Evolutionary conservation across 2,797 vertebrate species (phyloP).

Genomic region (Taenioides sp.): DNA sequence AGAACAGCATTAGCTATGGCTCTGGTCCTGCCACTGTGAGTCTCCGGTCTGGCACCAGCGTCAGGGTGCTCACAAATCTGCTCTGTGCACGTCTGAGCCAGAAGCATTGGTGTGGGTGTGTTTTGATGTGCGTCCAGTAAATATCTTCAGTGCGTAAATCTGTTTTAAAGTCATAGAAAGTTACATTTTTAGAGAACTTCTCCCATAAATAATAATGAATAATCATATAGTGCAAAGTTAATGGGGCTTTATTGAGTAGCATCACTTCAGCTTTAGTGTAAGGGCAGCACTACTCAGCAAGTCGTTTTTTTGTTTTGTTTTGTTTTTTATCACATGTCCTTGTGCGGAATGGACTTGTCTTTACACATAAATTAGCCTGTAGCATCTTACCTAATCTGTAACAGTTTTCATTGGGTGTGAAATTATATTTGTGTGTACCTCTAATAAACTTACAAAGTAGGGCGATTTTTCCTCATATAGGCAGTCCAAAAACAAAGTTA

Average conservation of each 20-base stretch:
- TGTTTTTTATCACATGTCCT: not conserved
- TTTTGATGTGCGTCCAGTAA: slow-evolving; percentile 18
- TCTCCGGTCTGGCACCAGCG: slow-evolving; percentile 16
- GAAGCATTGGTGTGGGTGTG: slow-evolving; percentile 21
- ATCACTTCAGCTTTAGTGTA: not conserved
- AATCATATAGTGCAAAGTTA: not conserved
- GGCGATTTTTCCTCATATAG: too few relatives aligned
- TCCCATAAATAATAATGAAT: slow-evolving; percentile 2
- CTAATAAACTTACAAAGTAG: too few relatives aligned
- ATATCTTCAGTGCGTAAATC: slow-evolving; percentile 9
- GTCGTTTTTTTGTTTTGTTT: too few relatives aligned
- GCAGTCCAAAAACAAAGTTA: too few relatives aligned
- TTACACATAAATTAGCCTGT: not conserved
- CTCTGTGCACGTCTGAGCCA: slow-evolving; percentile 21
- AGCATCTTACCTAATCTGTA: not conserved
- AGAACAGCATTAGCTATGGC: slow-evolving; percentile 39
- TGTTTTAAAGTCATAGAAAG: slow-evolving; percentile 9
- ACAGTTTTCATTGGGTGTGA: too few relatives aligned
- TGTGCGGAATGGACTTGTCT: not conserved
- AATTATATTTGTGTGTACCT: too few relatives aligned
- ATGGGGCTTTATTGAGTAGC: slow-evolving; percentile 4
- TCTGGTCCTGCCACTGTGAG: slow-evolving; percentile 23
- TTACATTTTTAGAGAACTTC: slow-evolving; percentile 3
- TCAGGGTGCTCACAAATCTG: slow-evolving; percentile 21
- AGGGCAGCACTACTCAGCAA: not conserved